A percentile compares a stretch with the other conserved stretches of the same genome.
Evolutionary conservation across 2,888 invertebrate genomes (phyloP).

Genomic region (Antitype chi): DNA sequence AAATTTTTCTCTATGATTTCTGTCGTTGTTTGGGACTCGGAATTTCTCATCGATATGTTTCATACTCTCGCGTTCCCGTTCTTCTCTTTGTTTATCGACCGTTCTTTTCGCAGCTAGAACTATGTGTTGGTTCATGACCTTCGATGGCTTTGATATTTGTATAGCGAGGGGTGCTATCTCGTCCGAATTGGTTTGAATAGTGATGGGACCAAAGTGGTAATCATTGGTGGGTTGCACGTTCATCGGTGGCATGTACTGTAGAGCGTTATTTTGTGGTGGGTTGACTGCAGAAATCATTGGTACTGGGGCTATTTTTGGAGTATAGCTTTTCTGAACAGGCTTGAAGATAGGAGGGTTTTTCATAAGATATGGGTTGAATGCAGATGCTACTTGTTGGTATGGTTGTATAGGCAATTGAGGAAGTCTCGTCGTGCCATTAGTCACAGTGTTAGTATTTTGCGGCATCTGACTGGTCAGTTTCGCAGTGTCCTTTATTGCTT

Average conservation of each 20-base stretch:
- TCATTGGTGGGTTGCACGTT: slow-evolving; percentile 22
- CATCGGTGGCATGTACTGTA: slow-evolving; percentile 17
- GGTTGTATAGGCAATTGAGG: slow-evolving; percentile 5
- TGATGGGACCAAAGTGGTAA: slow-evolving; percentile 67
- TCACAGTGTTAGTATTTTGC: slow-evolving; percentile 1
- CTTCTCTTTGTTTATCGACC: slow-evolving; percentile 25
- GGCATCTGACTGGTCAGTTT: slow-evolving; percentile 32
- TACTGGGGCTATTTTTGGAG: slow-evolving; percentile 1
- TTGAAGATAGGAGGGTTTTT: slow-evolving; percentile 9
- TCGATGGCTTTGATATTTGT: slow-evolving; percentile 72
- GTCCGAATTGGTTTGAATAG: slow-evolving; percentile 82
- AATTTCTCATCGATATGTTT: slow-evolving; percentile 39
- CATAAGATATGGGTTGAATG: slow-evolving; percentile 39
- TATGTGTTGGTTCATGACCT: slow-evolving; percentile 78
- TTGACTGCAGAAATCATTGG: slow-evolving; percentile 2
- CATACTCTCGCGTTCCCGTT: slow-evolving; percentile 32
- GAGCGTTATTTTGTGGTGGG: not conserved
- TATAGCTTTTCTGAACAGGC: slow-evolving; percentile 6
- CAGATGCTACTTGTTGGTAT: not conserved
- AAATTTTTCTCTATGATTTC: slow-evolving; percentile 20
- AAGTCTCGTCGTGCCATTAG: not conserved
- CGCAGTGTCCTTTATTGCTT: slow-evolving; percentile 66
- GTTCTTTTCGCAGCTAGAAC: slow-evolving; percentile 73
- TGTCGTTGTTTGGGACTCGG: slow-evolving; percentile 18
- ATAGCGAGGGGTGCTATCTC: slow-evolving; percentile 81